A percentile compares a stretch with the other conserved stretches of the same genome.
Evolutionary conservation across 2,888 invertebrate genomes (phyloP).

Genomic region (Leptodirus hochenwartii): DNA sequence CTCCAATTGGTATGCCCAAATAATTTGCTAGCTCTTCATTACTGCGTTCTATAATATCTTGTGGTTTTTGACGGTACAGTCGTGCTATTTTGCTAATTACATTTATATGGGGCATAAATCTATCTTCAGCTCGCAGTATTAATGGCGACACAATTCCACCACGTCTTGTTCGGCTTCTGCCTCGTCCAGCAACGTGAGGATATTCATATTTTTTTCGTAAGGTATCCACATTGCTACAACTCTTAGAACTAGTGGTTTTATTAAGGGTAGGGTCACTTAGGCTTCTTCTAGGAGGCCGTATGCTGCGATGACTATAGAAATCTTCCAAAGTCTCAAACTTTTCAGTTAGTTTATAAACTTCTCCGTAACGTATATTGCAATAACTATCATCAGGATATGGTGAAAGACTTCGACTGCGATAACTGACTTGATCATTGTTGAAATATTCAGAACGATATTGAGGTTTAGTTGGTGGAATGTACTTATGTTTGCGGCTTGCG

Average conservation of each 20-base stretch:
- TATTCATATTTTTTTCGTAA: constrained; percentile 41
- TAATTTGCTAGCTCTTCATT: constrained; percentile 23
- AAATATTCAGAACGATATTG: constrained; percentile 29
- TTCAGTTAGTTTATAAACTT: constrained; percentile 57
- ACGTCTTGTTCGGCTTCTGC: constrained; percentile 29
- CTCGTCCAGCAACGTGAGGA: constrained; percentile 26
- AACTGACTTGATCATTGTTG: constrained; percentile 37
- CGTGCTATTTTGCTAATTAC: constrained; percentile 75
- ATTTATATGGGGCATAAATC: constrained; percentile 76
- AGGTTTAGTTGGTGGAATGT: constrained; percentile 28
- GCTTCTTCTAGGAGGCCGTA: constrained; percentile 35
- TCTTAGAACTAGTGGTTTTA: constrained; percentile 30
- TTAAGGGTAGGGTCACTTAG: constrained; percentile 66
- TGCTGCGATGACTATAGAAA: constrained; percentile 19
- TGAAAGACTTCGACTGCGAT: constrained; percentile 52
- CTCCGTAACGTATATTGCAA: constrained; percentile 54
- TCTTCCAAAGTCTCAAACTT: constrained; percentile 56
- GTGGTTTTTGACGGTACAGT: constrained; percentile 22
- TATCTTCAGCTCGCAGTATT: constrained; percentile 44
- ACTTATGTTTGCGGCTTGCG: constrained; percentile 29
- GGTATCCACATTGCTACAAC: constrained; percentile 33
- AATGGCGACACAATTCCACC: constrained; percentile 42
- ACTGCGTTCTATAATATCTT: too few species aligned
- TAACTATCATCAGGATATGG: constrained; percentile 55
- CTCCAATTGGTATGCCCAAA: constrained; percentile 34